Percentiles rank a stretch among this genome's conserved stretches.
Evolutionary conservation across 2,113 vertebrate genomes (phyloP).

Genomic region (Terrapene triunguis): DNA sequence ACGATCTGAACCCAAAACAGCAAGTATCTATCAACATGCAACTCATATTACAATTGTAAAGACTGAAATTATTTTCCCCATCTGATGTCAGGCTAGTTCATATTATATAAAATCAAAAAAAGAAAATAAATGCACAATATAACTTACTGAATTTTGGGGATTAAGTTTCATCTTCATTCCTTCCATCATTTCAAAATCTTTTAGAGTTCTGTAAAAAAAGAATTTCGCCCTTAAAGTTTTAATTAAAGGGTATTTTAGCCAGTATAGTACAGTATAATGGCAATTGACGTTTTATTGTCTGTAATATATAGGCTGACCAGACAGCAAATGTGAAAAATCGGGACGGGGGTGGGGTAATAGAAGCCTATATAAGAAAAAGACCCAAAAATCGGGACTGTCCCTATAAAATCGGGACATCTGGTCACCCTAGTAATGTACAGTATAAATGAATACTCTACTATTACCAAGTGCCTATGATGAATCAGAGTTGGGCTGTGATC

Average conservation of each 20-base stretch:
- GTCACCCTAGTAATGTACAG: background rate
- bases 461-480: background rate
- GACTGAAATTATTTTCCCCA: background rate
- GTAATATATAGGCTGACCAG: no score
- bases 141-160: slow-evolving; percentile 89
- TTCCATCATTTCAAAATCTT: slow-evolving; percentile 94
- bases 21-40: background rate
- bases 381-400: no score
- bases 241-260: slow-evolving; percentile 16
- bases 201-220: slow-evolving; percentile 84
- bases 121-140: background rate
- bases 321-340: no score
- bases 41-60: background rate
- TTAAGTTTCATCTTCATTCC: slow-evolving; percentile 92
- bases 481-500: background rate
- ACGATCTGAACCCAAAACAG: background rate
- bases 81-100: background rate
- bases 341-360: no score
- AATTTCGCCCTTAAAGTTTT: slow-evolving; percentile 25
- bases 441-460: background rate
- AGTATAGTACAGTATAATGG: background rate
- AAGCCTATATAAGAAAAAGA: no score
- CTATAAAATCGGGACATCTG: no score
- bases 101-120: background rate
- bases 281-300: background rate